These are phyloP conservation scores for Copsychus sechellarum DNA, from an alignment of 2,113 vertebrate species.

Conservation along the genomic window DNA sequence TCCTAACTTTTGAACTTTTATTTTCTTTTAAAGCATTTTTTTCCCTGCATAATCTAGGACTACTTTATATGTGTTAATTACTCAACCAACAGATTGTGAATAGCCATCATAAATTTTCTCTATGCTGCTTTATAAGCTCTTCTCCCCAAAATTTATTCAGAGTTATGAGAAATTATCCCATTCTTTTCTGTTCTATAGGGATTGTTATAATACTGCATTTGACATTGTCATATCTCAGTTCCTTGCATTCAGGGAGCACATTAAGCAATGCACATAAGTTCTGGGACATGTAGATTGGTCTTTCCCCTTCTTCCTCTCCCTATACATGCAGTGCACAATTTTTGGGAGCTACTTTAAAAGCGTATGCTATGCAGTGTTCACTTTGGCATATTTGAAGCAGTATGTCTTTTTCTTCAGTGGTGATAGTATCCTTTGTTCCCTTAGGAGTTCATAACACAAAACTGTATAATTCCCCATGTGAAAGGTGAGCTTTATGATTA, in stretches of 20 bases:
- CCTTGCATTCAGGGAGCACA: not conserved
- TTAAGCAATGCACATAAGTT: not conserved
- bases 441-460: not conserved
- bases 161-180: not conserved
- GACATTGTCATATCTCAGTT: not conserved
- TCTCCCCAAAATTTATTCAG: not conserved
- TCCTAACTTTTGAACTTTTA: not conserved
- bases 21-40: not conserved
- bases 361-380: not conserved
- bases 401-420: not conserved
- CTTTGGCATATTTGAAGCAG: not conserved
- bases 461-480: not conserved
- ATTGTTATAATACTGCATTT: not conserved
- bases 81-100: not conserved
- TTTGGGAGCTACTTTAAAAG: not conserved
- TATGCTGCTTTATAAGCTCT: not conserved
- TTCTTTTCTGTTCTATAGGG: not conserved
- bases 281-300: not conserved
- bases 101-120: not conserved
- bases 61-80: not conserved
- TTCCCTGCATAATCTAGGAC: not conserved
- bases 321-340: fast-evolving
- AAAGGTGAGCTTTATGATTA: not conserved
- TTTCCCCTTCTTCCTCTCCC: not conserved
- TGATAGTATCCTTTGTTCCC: not conserved